Percentiles rank a stretch among this genome's conserved stretches.
Conservation (phyloP, 1,140 invertebrate genomes). For the Drosophila carrolli region DNA sequence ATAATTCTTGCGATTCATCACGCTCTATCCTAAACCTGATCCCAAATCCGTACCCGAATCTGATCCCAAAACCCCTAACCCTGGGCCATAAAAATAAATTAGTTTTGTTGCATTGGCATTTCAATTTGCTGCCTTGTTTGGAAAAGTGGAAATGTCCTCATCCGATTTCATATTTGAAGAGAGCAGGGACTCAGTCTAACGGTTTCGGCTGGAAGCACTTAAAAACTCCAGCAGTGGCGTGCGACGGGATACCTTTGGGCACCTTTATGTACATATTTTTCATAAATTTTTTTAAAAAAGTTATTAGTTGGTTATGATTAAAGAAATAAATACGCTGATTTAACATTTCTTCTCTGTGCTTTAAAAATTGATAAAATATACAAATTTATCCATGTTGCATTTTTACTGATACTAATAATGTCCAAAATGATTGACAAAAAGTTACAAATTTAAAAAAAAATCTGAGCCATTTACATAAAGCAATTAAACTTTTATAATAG, state of each 20-base stretch:
- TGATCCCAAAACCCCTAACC: slow-evolving; percentile 13
- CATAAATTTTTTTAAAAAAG: too few relatives aligned
- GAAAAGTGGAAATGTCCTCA: slow-evolving; percentile 34
- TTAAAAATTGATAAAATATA: too few relatives aligned
- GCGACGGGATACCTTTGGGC: background rate
- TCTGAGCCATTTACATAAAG: too few relatives aligned
- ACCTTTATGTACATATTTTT: background rate
- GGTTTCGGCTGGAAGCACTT: slow-evolving; percentile 9
- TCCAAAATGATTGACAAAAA: too few relatives aligned
- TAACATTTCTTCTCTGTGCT: too few relatives aligned
- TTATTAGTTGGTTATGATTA: too few relatives aligned
- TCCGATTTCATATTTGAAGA: slow-evolving; percentile 43
- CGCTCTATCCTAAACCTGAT: slow-evolving; percentile 18
- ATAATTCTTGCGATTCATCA: slow-evolving; percentile 62
- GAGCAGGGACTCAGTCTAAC: slow-evolving; percentile 15
- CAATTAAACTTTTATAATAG: too few relatives aligned
- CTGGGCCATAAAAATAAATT: slow-evolving; percentile 73
- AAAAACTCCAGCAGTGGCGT: background rate
- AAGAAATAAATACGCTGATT: too few relatives aligned
- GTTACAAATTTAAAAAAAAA: too few relatives aligned
- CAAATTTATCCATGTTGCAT: too few relatives aligned
- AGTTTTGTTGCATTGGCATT: slow-evolving; percentile 75
- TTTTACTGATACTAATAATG: too few relatives aligned
- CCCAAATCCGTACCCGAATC: slow-evolving; percentile 2
- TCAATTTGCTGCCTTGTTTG: slow-evolving; percentile 66